Conservation (phyloP, 2,888 invertebrate genomes). For the Lepidocyrtinus sp. region DNA sequence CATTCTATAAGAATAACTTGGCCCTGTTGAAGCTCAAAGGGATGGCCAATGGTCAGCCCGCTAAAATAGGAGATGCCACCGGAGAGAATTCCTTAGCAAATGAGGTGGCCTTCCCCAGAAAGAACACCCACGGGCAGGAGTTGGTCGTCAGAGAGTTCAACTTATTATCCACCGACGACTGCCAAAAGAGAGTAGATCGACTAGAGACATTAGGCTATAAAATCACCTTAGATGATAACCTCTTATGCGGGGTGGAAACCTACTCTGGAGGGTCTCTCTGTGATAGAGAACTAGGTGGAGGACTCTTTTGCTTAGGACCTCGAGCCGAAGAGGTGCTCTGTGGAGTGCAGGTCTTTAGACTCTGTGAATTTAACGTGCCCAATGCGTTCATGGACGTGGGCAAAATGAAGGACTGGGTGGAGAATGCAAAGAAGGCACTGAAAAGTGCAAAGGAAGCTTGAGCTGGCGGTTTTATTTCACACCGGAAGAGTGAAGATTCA, state of each 20-base stretch:
- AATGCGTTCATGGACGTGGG: slow-evolving; percentile 29
- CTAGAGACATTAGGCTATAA: background rate
- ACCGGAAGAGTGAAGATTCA: no score
- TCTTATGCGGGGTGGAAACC: slow-evolving; percentile 34
- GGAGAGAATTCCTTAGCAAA: background rate
- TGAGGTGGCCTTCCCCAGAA: slow-evolving; percentile 28
- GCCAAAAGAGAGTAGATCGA: slow-evolving; percentile 31
- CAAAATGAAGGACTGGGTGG: background rate
- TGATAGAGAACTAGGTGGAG: slow-evolving; percentile 41
- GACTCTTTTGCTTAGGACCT: slow-evolving; percentile 5
- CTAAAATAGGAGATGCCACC: background rate
- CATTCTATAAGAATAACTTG: slow-evolving; percentile 25
- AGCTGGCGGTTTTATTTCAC: no score
- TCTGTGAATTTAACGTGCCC: slow-evolving; percentile 10
- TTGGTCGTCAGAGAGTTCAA: slow-evolving; percentile 18
- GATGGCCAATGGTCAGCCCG: background rate
- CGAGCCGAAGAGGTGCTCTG: slow-evolving; percentile 8
- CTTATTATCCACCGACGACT: background rate
- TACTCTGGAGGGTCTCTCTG: slow-evolving; percentile 31
- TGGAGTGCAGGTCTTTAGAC: slow-evolving; percentile 33
- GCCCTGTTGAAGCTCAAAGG: slow-evolving; percentile 25
- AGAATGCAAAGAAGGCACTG: background rate
- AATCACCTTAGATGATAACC: background rate
- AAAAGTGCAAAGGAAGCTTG: no score
- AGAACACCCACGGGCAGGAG: background rate